Conservation (phyloP, 1,140 invertebrate genomes). For the Saxidomus purpurata region DNA sequence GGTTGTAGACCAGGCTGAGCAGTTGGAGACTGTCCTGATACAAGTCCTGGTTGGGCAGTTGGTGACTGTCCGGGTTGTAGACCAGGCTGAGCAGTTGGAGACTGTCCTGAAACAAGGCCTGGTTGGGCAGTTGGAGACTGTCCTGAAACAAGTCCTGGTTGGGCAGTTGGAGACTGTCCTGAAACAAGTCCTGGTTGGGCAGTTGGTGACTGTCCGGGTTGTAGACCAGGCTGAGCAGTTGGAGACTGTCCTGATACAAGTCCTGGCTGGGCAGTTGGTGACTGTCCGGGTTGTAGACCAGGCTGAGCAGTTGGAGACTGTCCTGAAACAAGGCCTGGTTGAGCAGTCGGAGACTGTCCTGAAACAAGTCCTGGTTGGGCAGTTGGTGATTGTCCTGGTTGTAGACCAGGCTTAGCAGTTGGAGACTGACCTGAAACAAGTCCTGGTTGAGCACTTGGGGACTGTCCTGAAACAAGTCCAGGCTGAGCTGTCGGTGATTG, state of each 20-base stretch:
- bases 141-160: slow-evolving; percentile 6
- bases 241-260: not conserved
- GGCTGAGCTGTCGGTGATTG: slow-evolving; percentile 50
- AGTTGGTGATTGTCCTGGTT: slow-evolving; percentile 35
- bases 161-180: slow-evolving; percentile 68
- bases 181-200: not conserved
- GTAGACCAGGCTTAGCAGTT: slow-evolving; percentile 22
- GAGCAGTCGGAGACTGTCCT: slow-evolving; percentile 29
- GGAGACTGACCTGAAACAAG: slow-evolving; percentile 27
- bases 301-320: slow-evolving; percentile 67
- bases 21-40: too few species aligned
- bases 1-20: slow-evolving; percentile 30
- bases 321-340: slow-evolving; percentile 37
- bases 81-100: slow-evolving; percentile 73
- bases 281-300: not conserved
- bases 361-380: slow-evolving; percentile 9
- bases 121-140: slow-evolving; percentile 58
- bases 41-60: slow-evolving; percentile 64
- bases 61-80: slow-evolving; percentile 73
- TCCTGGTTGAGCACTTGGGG: slow-evolving; percentile 20
- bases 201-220: not conserved
- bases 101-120: slow-evolving; percentile 68
- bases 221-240: not conserved
- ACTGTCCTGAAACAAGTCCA: not conserved
- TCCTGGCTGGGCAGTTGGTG: slow-evolving; percentile 16